Evolutionary conservation across 2,113 vertebrate species (phyloP), one percentile per base, ranked within the genome.

Genomic region (Formicarius rufipectus): DNA sequence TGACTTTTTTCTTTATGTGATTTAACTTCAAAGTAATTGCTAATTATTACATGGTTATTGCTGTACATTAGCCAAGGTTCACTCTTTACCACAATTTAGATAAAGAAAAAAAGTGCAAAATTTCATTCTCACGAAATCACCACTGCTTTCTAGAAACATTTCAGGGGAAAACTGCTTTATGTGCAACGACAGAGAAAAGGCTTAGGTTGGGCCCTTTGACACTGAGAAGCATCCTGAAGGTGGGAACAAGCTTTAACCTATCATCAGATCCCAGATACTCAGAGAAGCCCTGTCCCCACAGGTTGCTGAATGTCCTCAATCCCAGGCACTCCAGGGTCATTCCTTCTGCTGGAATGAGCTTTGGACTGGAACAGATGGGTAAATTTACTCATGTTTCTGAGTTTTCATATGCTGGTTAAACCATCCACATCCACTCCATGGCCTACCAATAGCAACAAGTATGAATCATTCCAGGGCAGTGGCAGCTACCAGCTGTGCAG

Each of bases 381-480:
- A 27, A 42, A 28, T 60, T 28, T 24, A 22, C 33, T 80, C 0
- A 0, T 25, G 8, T 27, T 35, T 8, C 30, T 60, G 50, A 20
- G 14, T 75, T 92, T 72, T 44, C 30, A 37, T 8, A 4, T 27
- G 3, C 13, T 35, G 35, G 14, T 67, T 63, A 50, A 75, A 28
- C 5, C 22, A 10, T 13, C 33, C 39, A 24, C 0, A 0, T n/a
- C 27, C 19, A 17, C 14, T 2, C 23, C 8, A 9, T 4, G 25
- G 20, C 23, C 39, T 39, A 18, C 5, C 8, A 28, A 14, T 2
- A 37, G 31, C 24, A 63, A 63, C 14, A 47, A 47, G 22, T 0
- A 52, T 13, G 63, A 72, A 42, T 59, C 39, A 23, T 15, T 23
- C 7, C 7, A 10, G 8, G 19, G 9, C 27, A 47, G 50, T 12